Percentiles rank a stretch among this genome's conserved stretches.
Evolutionary conservation across 2,888 invertebrate species (phyloP).

Genomic region (Trachelus troglodyta): DNA sequence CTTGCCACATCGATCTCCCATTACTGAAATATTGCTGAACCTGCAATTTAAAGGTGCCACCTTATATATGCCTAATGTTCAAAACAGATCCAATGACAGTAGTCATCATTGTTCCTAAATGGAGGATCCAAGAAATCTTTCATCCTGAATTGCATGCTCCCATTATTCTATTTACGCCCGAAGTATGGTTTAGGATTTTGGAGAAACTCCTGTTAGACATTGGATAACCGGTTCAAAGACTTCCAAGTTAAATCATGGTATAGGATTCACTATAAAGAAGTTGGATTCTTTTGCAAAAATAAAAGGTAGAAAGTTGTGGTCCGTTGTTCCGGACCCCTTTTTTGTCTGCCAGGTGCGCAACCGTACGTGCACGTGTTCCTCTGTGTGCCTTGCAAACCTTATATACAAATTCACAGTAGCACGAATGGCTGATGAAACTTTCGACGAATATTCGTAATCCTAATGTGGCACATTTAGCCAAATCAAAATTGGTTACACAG

Average conservation of each 20-base stretch:
- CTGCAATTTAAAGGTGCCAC: not conserved
- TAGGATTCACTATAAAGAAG: not conserved
- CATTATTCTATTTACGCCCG: not conserved
- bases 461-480: not conserved
- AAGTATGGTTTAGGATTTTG: not conserved
- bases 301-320: not conserved
- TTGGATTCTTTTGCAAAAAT: not conserved
- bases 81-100: not conserved
- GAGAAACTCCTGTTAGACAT: not conserved
- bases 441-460: not conserved
- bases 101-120: not conserved
- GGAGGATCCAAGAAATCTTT: not conserved
- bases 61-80: not conserved
- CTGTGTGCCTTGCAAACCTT: not conserved
- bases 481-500: not conserved
- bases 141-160: not conserved
- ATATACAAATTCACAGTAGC: not conserved
- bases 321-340: not conserved
- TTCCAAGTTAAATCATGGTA: not conserved
- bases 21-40: too few relatives aligned
- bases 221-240: not conserved
- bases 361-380: not conserved
- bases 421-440: slow-evolving; percentile 4
- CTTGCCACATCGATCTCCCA: too few relatives aligned
- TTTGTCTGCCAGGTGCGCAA: not conserved